Conservation (phyloP, 2,888 invertebrate species). For the Eremobia ochroleuca region DNA sequence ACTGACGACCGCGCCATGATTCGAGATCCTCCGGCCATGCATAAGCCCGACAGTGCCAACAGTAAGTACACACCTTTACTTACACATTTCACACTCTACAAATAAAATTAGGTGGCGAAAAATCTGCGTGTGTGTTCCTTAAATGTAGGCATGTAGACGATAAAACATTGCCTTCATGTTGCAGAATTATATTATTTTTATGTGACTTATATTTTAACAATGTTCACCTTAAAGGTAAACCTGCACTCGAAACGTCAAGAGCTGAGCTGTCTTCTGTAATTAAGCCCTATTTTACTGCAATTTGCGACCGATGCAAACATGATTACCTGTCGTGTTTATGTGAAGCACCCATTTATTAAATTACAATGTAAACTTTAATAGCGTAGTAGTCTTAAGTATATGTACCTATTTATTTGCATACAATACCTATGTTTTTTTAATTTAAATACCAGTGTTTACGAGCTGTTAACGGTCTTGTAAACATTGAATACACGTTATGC, state of each 20-base stretch:
- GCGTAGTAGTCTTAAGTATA: slow-evolving; percentile 4
- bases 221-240: slow-evolving; percentile 21
- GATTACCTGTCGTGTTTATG: slow-evolving; percentile 30
- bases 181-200: neutral
- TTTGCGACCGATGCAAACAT: slow-evolving; percentile 22
- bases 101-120: neutral
- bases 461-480: slow-evolving; percentile 30
- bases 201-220: neutral
- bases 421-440: slow-evolving; percentile 30
- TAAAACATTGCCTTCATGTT: neutral
- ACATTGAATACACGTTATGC: slow-evolving; percentile 27
- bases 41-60: slow-evolving; percentile 87
- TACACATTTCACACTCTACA: neutral
- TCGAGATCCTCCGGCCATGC: slow-evolving; percentile 91
- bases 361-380: slow-evolving; percentile 30
- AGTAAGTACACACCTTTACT: slow-evolving; percentile 80
- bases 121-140: neutral
- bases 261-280: slow-evolving; percentile 27
- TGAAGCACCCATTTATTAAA: slow-evolving; percentile 36
- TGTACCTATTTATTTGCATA: slow-evolving; percentile 24
- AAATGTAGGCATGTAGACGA: neutral
- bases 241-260: slow-evolving; percentile 28
- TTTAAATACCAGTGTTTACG: slow-evolving; percentile 30
- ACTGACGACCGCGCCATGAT: slow-evolving; percentile 88
- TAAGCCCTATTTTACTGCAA: slow-evolving; percentile 32